Percentiles rank a stretch among this genome's conserved stretches.
These are phyloP conservation scores for Diorhabda sublineata DNA, from an alignment of 1,140 invertebrate genomes.

Conservation along the genomic window DNA sequence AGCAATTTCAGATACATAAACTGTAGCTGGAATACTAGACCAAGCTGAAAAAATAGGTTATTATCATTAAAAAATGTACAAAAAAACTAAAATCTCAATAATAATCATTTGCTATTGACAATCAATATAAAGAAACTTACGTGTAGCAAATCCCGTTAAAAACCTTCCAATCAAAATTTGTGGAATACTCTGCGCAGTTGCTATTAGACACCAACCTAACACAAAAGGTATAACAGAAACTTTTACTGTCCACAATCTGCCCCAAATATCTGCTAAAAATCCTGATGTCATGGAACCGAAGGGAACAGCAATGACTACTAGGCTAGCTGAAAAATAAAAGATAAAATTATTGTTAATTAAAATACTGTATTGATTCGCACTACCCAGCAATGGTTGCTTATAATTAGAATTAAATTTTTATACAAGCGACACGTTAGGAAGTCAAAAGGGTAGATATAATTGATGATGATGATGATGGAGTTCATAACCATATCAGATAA, in stretches of 20 bases:
- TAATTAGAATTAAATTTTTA: too few relatives aligned
- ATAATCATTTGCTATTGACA: too few relatives aligned
- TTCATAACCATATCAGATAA: too few relatives aligned
- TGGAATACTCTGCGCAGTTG: slow-evolving; percentile 47
- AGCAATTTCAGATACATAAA: slow-evolving; percentile 60
- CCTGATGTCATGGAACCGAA: slow-evolving; percentile 54
- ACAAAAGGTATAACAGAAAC: slow-evolving; percentile 57
- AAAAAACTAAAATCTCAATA: too few relatives aligned
- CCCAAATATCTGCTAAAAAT: slow-evolving; percentile 59
- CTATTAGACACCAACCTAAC: slow-evolving; percentile 60
- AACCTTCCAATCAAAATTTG: slow-evolving; percentile 59
- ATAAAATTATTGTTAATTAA: too few relatives aligned
- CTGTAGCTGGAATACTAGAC: slow-evolving; percentile 56
- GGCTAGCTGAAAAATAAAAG: slow-evolving; percentile 48
- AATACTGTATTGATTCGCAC: too few relatives aligned
- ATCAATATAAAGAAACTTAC: slow-evolving; percentile 32
- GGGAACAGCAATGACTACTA: slow-evolving; percentile 54
- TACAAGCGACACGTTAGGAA: too few relatives aligned
- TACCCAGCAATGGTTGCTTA: too few relatives aligned
- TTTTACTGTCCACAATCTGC: slow-evolving; percentile 59
- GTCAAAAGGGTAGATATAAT: too few relatives aligned
- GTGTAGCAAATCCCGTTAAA: slow-evolving; percentile 56
- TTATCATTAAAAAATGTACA: background rate
- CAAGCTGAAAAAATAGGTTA: slow-evolving; percentile 43
- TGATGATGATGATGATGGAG: too few relatives aligned